Conservation (phyloP, 2,113 vertebrate genomes). For the Mirza zaza region DNA sequence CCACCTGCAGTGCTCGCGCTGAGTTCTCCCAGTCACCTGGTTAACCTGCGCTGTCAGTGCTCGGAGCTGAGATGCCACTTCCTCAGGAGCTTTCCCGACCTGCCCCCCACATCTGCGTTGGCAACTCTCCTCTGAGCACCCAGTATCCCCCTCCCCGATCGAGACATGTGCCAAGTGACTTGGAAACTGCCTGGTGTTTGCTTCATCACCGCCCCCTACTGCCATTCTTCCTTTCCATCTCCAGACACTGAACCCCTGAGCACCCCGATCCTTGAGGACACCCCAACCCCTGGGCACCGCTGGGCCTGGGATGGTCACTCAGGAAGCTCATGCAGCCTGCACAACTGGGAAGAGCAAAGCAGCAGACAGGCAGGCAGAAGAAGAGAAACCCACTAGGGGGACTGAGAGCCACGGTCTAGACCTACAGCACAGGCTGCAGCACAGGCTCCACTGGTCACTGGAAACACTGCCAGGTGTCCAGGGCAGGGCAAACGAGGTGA, state of each 20-base stretch:
- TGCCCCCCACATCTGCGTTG: neutral
- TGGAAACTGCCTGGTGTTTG: neutral
- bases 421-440: no score
- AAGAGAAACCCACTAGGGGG: neutral
- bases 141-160: neutral
- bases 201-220: rapidly evolving
- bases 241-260: neutral
- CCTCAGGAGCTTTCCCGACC: neutral
- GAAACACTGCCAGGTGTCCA: neutral
- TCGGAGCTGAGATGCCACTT: neutral
- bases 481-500: neutral
- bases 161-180: neutral
- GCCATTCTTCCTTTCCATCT: neutral
- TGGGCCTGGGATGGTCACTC: neutral
- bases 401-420: neutral
- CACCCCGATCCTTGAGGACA: neutral
- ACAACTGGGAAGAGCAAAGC: neutral
- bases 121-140: neutral
- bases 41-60: neutral
- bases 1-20: neutral
- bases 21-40: neutral
- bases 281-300: neutral
- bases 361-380: neutral
- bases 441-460: rapidly evolving
- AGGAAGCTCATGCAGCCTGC: neutral